Evolutionary conservation across 1,140 invertebrate genomes (phyloP).

Genomic region (Sesamia nonagrioides): DNA sequence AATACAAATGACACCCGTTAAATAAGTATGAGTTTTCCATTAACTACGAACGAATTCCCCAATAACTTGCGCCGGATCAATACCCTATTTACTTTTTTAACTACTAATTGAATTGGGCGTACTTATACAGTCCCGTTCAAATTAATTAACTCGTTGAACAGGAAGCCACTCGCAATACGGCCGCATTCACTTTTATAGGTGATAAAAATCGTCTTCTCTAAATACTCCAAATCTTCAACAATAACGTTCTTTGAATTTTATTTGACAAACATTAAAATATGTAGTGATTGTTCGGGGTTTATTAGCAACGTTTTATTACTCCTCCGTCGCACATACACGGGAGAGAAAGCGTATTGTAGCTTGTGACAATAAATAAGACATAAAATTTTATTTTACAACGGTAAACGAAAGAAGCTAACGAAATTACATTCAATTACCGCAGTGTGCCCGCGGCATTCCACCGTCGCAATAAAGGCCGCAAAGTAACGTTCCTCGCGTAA

Average conservation of each 20-base stretch:
- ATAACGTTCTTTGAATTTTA: conserved; percentile 50
- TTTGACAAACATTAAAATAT: conserved; percentile 60
- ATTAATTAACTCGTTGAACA: conserved; percentile 75
- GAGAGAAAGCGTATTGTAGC: conserved; percentile 74
- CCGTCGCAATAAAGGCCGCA: conserved; percentile 80
- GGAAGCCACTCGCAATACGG: conserved; percentile 58
- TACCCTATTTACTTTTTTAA: conserved; percentile 73
- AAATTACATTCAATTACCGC: conserved; percentile 86
- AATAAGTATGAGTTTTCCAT: conserved; percentile 39
- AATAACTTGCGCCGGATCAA: conserved; percentile 54
- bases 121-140: conserved; percentile 68
- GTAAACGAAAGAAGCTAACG: conserved; percentile 84
- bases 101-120: conserved; percentile 72
- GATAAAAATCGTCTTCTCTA: conserved; percentile 68
- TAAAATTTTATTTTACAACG: conserved; percentile 86
- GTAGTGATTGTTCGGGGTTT: conserved; percentile 61
- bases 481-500: conserved; percentile 81
- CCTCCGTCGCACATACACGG: conserved; percentile 59
- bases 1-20: conserved; percentile 26
- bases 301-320: conserved; percentile 68
- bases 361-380: conserved; percentile 83
- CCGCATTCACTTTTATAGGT: conserved; percentile 71
- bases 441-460: conserved; percentile 79
- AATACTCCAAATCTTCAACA: conserved; percentile 59
- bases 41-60: conserved; percentile 34